Conservation (phyloP, 2,113 vertebrate genomes). For the Amia ocellicauda region DNA sequence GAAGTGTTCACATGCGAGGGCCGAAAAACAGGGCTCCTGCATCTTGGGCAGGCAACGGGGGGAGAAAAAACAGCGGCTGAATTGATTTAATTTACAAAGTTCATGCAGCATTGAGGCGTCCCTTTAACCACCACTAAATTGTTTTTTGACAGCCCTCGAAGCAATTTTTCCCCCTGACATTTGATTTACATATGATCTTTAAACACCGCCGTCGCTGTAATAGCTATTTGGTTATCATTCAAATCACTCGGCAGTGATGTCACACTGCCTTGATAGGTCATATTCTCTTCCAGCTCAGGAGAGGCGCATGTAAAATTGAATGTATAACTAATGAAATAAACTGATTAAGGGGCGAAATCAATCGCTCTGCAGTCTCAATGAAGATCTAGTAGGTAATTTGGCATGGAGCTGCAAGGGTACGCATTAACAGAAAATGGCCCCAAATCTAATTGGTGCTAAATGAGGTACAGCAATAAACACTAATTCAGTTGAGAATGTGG, state of each 20-base stretch:
- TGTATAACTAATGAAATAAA: constrained; percentile 93
- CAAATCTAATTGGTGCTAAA: constrained; percentile 85
- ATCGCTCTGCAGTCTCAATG: constrained; percentile 82
- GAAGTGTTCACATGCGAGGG: not conserved
- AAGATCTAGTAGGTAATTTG: constrained; percentile 90
- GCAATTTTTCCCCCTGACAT: constrained; percentile 82
- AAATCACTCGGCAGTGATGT: constrained; percentile 70
- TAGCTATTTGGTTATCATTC: constrained; percentile 92
- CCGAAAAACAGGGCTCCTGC: not conserved
- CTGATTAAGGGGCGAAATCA: constrained; percentile 88
- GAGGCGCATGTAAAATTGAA: constrained; percentile 70
- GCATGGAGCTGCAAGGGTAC: constrained; percentile 75
- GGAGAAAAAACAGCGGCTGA: constrained; percentile 54
- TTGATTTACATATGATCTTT: constrained; percentile 99
- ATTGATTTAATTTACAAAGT: constrained; percentile 76
- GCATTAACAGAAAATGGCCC: constrained; percentile 75
- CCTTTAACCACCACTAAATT: constrained; percentile 93
- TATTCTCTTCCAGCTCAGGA: constrained; percentile 61
- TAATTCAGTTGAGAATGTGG: constrained; percentile 51
- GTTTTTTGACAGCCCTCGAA: constrained; percentile 87
- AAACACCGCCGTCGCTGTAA: constrained; percentile 74
- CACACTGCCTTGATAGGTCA: constrained; percentile 81
- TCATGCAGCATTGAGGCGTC: constrained; percentile 68
- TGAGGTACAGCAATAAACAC: constrained; percentile 77
- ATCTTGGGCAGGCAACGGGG: constrained; percentile 45